Percentiles rank a stretch among this genome's conserved stretches.
These are phyloP conservation scores for Lepeophtheirus nordmannii DNA, from an alignment of 2,888 invertebrate species.

Conservation along the genomic window DNA sequence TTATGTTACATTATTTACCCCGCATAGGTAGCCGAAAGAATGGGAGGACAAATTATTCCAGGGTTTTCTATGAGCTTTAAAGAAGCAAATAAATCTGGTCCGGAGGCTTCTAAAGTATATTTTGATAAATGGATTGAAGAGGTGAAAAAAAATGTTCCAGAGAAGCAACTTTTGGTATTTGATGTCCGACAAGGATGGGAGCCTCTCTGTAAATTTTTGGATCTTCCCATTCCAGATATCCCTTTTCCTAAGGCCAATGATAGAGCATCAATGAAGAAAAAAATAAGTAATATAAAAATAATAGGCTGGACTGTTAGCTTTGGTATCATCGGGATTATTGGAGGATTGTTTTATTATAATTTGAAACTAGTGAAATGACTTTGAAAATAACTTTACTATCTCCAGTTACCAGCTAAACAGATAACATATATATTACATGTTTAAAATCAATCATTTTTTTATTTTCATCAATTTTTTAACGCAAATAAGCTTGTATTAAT, in stretches of 20 bases:
- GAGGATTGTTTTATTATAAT: no score
- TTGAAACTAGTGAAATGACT: no score
- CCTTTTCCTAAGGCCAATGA: conserved; percentile 19
- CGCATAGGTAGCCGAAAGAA: no score
- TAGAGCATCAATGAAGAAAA: background rate
- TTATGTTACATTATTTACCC: no score
- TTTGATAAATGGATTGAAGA: conserved; percentile 12
- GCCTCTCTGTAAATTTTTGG: conserved; percentile 13
- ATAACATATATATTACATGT: no score
- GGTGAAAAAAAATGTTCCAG: conserved; percentile 4
- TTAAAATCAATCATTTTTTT: no score
- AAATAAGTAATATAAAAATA: background rate
- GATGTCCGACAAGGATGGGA: conserved; percentile 18
- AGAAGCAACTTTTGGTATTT: conserved; percentile 8
- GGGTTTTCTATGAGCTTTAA: background rate
- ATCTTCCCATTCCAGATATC: conserved; percentile 6
- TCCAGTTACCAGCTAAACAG: no score
- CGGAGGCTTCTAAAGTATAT: background rate
- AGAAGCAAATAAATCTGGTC: background rate
- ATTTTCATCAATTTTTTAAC: no score
- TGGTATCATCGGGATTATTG: background rate
- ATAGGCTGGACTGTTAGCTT: background rate
- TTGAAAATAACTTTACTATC: no score
- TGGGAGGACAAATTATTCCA: background rate
- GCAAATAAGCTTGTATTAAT: no score